phyloP scores from a whole-genome alignment of 92 coral and sea anemone species.

The Actinernus sp. region DNA sequence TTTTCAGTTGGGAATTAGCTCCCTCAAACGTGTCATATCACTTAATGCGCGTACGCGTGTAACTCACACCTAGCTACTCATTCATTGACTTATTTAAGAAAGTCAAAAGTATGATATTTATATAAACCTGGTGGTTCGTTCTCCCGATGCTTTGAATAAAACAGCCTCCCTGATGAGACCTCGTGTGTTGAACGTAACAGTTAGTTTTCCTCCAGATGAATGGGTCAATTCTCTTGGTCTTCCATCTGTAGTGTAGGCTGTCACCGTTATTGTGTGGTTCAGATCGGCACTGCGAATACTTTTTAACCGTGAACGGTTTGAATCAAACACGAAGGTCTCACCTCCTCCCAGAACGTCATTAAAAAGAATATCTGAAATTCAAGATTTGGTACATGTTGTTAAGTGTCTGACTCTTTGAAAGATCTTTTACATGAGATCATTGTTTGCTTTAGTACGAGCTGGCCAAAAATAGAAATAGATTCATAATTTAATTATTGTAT shows the following conservation, averaged over 20 bases:
- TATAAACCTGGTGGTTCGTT: slow-evolving; percentile 7
- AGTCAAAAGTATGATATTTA: too few relatives aligned
- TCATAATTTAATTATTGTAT: too few relatives aligned
- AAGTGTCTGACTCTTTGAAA: too few relatives aligned
- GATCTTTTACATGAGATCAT: too few relatives aligned
- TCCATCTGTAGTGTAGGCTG: slow-evolving; percentile 34
- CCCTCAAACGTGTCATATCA: too few relatives aligned
- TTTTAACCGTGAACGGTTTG: slow-evolving; percentile 31
- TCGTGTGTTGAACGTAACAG: slow-evolving; percentile 39
- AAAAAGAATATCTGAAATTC: background rate
- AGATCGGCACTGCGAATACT: slow-evolving; percentile 20
- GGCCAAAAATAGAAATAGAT: too few relatives aligned
- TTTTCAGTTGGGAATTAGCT: too few relatives aligned
- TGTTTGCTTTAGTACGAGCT: too few relatives aligned
- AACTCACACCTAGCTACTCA: too few relatives aligned
- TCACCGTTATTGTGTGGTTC: slow-evolving; percentile 38
- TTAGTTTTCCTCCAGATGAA: slow-evolving; percentile 50
- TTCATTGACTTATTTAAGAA: too few relatives aligned
- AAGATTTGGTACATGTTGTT: background rate
- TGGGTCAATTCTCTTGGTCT: slow-evolving; percentile 31
- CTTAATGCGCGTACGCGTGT: too few relatives aligned
- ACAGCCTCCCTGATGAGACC: slow-evolving; percentile 51
- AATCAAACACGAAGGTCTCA: slow-evolving; percentile 30
- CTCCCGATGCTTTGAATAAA: slow-evolving; percentile 4
- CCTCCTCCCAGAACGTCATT: slow-evolving; percentile 2